Percentiles rank a stretch among this genome's conserved stretches.
Conservation (phyloP, 2,113 vertebrate genomes). For the Lota lota region DNA sequence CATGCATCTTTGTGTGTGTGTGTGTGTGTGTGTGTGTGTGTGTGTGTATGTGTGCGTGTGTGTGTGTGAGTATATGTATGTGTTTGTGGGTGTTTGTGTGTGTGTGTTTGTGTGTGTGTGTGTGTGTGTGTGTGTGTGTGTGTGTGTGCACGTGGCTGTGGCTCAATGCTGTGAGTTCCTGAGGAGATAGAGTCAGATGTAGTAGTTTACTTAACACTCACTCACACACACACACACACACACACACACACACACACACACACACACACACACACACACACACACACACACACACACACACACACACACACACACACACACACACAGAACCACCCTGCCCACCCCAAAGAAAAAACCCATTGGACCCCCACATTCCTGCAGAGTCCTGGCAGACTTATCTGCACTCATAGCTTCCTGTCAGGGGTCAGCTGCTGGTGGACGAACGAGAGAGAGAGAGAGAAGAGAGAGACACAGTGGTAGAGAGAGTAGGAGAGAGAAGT, state of each 20-base stretch:
- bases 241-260: conserved; percentile 20
- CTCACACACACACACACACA: background rate
- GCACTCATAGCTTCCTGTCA: conserved; percentile 59
- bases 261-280: conserved; percentile 2
- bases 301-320: conserved; percentile 22
- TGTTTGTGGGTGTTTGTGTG: background rate
- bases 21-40: no score
- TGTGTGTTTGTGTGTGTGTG: background rate
- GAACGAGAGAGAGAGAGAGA: background rate
- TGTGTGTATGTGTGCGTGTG: background rate
- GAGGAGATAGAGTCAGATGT: background rate
- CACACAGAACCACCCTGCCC: conserved; percentile 25
- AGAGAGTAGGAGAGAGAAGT: background rate
- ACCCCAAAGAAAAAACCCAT: conserved; percentile 29
- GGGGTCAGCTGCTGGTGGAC: conserved; percentile 54
- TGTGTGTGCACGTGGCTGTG: conserved; percentile 1
- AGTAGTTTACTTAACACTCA: background rate
- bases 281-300: background rate
- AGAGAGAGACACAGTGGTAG: background rate
- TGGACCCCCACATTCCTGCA: conserved; percentile 50
- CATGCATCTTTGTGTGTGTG: no score
- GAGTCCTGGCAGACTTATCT: conserved; percentile 62
- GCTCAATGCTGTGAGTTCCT: background rate
- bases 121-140: background rate
- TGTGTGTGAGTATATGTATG: background rate